Evolutionary conservation across 2,113 vertebrate species (phyloP), one percentile per base, ranked within the genome.

Genomic region (Stegostoma tigrinum): DNA sequence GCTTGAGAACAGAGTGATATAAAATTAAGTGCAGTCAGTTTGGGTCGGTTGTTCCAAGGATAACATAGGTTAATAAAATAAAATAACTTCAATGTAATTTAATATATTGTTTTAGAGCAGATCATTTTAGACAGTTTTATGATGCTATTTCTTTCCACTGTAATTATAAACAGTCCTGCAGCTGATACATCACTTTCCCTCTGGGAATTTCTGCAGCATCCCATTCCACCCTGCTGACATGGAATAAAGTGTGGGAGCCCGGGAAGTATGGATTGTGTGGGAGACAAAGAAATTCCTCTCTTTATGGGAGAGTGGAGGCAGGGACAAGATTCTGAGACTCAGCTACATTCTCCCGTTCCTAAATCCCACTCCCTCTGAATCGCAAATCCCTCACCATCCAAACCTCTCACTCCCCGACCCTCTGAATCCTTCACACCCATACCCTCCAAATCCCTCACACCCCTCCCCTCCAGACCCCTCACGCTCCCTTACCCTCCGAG

Each of bases 51-150:
- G 66, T 42, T 70, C 66, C 93, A 94, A 94, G 66, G 19, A 94
- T 61, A 93, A 93, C 90, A 94, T 70, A 45, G 93, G 64, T 45
- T 61, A 94, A 42, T 94, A 45, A 94, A 68, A 94, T 90, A 19
- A 90, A 64, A 90, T 55, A 94, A 70, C 66, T 94, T 27, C 23
- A 70, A 45, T 94, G 93, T 70, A 67, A 94, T 70, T 94, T 45
- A 94, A 94, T 94, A 94, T 70, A 94, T 94, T 68, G 64, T 94
- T 67, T 64, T 42, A 42, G 8, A 70, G 66, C n/a, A 48, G 24
- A 68, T 94, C 66, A 70, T 24, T 94, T 70, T 27, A 0, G 93
- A 94, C 64, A 45, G 93, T 45, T 94, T 94, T 70, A 70, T 94
- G 1, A 42, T 10, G 67, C 8, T 61, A 61, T 61, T 5, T 68